Base-by-base conservation (phyloP, 2,797 vertebrate species). In the Esox masquinongy region DNA sequence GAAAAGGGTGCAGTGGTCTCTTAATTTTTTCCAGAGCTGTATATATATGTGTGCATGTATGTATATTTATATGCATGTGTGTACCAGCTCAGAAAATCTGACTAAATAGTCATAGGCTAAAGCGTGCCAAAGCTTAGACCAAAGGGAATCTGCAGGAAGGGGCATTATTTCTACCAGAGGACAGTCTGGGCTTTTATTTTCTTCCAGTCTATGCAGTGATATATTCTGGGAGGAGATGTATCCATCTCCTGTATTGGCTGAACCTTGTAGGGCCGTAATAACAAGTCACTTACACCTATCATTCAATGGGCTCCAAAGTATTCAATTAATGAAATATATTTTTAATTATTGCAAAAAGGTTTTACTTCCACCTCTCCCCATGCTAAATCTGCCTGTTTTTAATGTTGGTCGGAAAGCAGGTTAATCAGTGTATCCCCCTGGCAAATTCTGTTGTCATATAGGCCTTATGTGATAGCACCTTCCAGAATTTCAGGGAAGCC, bases 401-500 rank as follows among this genome's bases (percentile, higher is more conserved):
- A 19, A 31, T 66, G 2, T 22, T 24, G n/a, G 11, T 6, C 29
- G 24, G 31, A 5, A 34, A 66, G 63, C 5, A 34, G 63, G 17
- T 66, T 11, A 61, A 61, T 61, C 9, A 61, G 9, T 61, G 56
- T 61, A 61, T 61, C 43, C 12, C 12, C 11, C 43, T 1, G 56
- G 22, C 56, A 59, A 59, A 59, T 59, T n/a, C 24, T 6, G 56
- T n/a, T n/a, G 34, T 69, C 47, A 51, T 26, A 70, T 34, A 26
- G 70, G 49, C 12, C 49, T 71, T 51, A 71, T n/a, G 6, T 34
- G 29, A 71, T 19, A 51, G 49, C 70, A 12, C 70, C 49, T 34
- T 71, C 9, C 70, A 17, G 69, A 51, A 71, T 71, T 24, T 71
- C 70, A 71, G 17, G 16, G 69, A 50, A 34, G 26, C 70, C 49